Base-by-base conservation (phyloP, 2,888 invertebrate genomes). In the Sarcophaga carnaria region DNA sequence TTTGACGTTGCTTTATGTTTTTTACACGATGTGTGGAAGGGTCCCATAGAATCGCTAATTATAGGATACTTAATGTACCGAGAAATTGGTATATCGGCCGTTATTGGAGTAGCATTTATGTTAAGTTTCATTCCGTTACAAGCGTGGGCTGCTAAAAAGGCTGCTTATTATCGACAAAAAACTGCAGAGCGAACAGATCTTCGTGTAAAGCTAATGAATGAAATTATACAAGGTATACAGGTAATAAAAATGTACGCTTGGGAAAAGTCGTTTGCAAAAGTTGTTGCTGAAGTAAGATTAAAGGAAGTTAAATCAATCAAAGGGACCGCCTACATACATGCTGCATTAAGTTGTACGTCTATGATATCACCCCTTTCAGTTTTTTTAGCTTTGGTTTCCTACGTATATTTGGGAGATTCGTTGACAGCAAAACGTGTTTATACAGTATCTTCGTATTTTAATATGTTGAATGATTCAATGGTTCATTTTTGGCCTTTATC, bases 191-290 rank as follows among this genome's bases (percentile, higher is more conserved):
- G 96, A 77, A 98, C 98, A 0, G 98, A 99, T 93, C 95, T 97
- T 89, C 94, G 99, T 6, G 96, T 99, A 2, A 94, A 97, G 45
- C 93, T 98, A 0, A 98, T 98, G 97, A 97, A 97, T 91, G 98
- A 98, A 92, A 96, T 97, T 0, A 96, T 98, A 59, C 95, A 95
- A 81, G 97, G 97, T 3, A 97, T 98, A 89, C 95, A 97, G 86
- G 96, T 97, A 0, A 97, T 98, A 88, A 98, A 98, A 92, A 97
- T 97, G 97, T 97, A 97, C 91, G 96, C 97, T 0, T 98, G 97
- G 96, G 98, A 98, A 92, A 95, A 95, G 62, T 96, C 97, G 0
- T 97, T 97, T 91, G 95, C 96, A 0, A 94, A 94, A 62, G 94
- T 97, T 54, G 96, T 98, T 10, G 96, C 95, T 8, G 94, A 95